Conservation (phyloP, 2,888 invertebrate genomes). For the Limnephilus marmoratus region DNA sequence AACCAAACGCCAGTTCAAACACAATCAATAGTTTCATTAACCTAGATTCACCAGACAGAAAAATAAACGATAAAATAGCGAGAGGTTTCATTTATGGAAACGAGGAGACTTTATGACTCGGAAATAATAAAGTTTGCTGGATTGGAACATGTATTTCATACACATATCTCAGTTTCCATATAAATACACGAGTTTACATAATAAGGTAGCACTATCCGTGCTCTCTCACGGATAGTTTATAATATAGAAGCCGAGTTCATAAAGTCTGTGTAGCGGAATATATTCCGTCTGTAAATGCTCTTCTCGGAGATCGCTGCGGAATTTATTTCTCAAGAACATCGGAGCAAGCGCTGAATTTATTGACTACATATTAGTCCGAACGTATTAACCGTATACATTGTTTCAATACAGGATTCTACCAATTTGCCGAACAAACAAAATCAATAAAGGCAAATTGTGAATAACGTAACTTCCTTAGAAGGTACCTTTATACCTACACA, state of each 20-base stretch:
- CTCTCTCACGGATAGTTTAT: neutral
- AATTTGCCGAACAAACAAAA: conserved; percentile 33
- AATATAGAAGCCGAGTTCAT: conserved; percentile 25
- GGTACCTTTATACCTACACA: neutral
- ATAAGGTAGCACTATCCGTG: conserved; percentile 6
- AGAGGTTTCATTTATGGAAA: conserved; percentile 19
- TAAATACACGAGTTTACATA: conserved; percentile 17
- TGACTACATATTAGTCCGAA: conserved; percentile 27
- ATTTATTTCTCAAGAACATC: conserved; percentile 39
- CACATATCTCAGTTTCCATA: conserved; percentile 14
- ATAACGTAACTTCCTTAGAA: neutral
- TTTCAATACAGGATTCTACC: conserved; percentile 6
- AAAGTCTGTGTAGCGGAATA: conserved; percentile 44
- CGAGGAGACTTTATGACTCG: neutral
- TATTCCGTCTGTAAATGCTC: conserved; percentile 35
- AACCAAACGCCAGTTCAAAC: neutral
- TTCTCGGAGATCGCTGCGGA: conserved; percentile 22
- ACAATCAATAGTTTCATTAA: neutral
- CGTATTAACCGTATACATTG: conserved; percentile 23
- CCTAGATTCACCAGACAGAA: neutral
- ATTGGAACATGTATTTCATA: conserved; percentile 19
- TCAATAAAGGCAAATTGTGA: conserved; percentile 12
- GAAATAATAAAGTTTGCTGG: conserved; percentile 30
- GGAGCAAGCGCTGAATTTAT: conserved; percentile 36
- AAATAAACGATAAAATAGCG: conserved; percentile 12